A percentile compares a stretch with the other conserved stretches of the same genome.
These are phyloP conservation scores for Keiferia lycopersicella DNA, from an alignment of 2,888 invertebrate genomes.

Conservation along the genomic window DNA sequence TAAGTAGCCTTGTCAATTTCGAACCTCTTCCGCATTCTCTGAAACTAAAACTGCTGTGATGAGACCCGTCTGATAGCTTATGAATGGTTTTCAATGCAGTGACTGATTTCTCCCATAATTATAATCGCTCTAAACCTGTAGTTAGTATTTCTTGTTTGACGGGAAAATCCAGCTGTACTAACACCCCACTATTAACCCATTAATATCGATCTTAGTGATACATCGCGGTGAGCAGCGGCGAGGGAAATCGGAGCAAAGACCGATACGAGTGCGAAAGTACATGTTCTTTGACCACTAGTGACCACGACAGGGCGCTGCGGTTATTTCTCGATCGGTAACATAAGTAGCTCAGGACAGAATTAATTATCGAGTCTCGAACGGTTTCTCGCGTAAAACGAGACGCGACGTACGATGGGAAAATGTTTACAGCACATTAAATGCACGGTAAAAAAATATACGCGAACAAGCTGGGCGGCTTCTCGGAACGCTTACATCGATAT, in stretches of 20 bases:
- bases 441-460: background rate
- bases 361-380: constrained; percentile 71
- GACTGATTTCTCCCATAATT: constrained; percentile 22
- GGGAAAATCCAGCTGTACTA: constrained; percentile 28
- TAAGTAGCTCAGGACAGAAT: constrained; percentile 74
- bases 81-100: constrained; percentile 14
- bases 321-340: constrained; percentile 62
- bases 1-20: background rate
- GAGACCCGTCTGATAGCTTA: background rate
- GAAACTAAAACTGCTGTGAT: background rate
- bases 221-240: constrained; percentile 47
- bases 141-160: constrained; percentile 28
- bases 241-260: constrained; percentile 64
- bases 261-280: constrained; percentile 55
- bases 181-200: constrained; percentile 43
- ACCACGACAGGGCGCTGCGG: constrained; percentile 65
- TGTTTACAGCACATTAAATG: constrained; percentile 53
- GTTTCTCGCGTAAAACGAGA: constrained; percentile 76
- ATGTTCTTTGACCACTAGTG: constrained; percentile 60
- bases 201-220: constrained; percentile 50
- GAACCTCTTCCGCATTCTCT: background rate
- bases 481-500: constrained; percentile 13
- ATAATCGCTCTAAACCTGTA: constrained; percentile 26
- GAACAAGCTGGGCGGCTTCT: constrained; percentile 1
- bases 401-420: constrained; percentile 64